Conservation (phyloP, 2,888 invertebrate species). For the Meghimatium bilineatum region DNA sequence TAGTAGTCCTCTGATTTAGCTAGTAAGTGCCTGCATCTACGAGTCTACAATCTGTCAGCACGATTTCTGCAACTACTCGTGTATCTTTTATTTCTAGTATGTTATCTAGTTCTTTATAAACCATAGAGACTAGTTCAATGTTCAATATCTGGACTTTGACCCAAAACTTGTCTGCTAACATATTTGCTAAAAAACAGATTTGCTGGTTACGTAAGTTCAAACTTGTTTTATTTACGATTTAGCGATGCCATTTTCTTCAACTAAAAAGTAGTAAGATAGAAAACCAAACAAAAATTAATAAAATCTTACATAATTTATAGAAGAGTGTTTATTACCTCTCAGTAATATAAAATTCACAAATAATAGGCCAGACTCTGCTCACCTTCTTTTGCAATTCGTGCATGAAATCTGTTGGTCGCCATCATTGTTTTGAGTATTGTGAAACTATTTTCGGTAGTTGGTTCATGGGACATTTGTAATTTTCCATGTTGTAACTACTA, state of each 20-base stretch:
- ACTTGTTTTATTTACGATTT: not conserved
- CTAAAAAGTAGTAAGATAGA: not conserved
- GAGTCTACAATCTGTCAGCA: no score
- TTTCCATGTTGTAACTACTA: no score
- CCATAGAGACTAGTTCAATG: not conserved
- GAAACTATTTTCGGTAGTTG: constrained; percentile 2
- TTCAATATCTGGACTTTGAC: not conserved
- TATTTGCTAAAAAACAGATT: not conserved
- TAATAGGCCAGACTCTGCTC: not conserved
- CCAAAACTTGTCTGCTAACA: not conserved
- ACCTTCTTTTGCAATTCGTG: not conserved
- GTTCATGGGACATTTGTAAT: no score
- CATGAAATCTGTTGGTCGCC: not conserved
- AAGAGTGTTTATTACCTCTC: not conserved
- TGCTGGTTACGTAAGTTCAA: no score
- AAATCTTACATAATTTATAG: not conserved
- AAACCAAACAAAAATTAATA: not conserved
- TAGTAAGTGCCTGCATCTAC: no score
- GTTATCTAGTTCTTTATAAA: not conserved
- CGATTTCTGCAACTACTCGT: no score
- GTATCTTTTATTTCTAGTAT: no score
- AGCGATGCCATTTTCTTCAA: not conserved
- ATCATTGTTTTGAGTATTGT: not conserved
- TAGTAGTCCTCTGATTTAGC: no score
- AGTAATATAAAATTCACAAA: not conserved